Conservation (phyloP, 2,797 vertebrate genomes). For the Sebastes vulpes region DNA sequence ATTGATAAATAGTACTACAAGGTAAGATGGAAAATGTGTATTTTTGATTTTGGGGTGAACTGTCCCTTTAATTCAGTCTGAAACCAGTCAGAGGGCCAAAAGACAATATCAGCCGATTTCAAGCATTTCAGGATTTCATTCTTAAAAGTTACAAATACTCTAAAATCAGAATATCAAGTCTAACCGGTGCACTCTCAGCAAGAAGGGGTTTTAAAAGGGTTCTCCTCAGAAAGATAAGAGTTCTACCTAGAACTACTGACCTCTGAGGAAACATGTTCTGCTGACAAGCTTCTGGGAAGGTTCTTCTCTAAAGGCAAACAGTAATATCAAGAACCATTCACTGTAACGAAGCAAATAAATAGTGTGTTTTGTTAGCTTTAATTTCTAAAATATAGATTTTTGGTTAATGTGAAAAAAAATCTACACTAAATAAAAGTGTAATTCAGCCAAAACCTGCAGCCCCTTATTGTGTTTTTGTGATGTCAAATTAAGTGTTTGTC, state of each 20-base stretch:
- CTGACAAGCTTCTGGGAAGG: background rate
- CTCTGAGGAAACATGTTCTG: background rate
- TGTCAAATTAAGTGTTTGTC: too few relatives aligned
- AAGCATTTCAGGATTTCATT: constrained; percentile 29
- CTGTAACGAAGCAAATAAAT: background rate
- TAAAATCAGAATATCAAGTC: background rate
- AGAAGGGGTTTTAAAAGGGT: background rate
- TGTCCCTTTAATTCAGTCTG: background rate
- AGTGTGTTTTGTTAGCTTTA: background rate
- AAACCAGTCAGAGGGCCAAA: background rate
- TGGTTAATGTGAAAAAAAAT: too few relatives aligned
- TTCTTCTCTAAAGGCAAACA: background rate
- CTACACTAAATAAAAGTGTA: too few relatives aligned
- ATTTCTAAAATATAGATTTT: too few relatives aligned
- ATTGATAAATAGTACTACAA: background rate
- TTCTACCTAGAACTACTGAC: background rate
- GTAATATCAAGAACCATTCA: background rate
- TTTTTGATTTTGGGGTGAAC: background rate
- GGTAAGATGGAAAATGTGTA: background rate
- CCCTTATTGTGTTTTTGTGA: too few relatives aligned
- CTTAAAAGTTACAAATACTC: background rate
- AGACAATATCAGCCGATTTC: background rate
- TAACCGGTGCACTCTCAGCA: background rate
- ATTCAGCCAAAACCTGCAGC: too few relatives aligned
- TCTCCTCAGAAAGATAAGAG: background rate